Conservation (phyloP, 2,113 vertebrate species). For the Rhabdornis inornatus region DNA sequence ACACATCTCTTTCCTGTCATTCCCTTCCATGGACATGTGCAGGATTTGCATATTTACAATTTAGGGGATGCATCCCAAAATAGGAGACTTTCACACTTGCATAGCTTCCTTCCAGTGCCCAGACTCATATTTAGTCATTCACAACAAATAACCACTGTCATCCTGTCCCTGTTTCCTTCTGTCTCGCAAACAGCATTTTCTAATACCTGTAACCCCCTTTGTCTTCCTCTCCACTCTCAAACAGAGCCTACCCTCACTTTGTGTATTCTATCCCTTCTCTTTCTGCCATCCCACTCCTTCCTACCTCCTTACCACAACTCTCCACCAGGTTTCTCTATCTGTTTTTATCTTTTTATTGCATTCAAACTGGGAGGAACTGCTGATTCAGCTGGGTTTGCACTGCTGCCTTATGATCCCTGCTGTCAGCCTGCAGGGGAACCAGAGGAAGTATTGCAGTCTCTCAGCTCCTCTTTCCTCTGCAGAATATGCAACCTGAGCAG, state of each 20-base stretch:
- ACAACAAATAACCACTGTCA: neutral
- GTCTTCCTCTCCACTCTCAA: neutral
- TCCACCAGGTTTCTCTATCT: neutral
- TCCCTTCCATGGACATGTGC: neutral
- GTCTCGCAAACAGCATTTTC: neutral
- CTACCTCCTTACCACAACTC: neutral
- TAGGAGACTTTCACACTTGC: neutral
- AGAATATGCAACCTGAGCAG: neutral
- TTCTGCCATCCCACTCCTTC: neutral
- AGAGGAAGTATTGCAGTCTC: neutral
- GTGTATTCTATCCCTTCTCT: neutral
- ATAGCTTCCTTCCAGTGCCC: neutral
- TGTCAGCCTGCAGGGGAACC: neutral
- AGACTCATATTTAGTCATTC: neutral
- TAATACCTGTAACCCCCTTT: neutral
- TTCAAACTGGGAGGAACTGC: conserved; percentile 10
- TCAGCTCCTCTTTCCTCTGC: conserved; percentile 16
- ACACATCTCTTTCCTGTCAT: neutral
- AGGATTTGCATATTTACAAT: neutral
- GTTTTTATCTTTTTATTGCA: conserved; percentile 1
- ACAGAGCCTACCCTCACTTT: neutral
- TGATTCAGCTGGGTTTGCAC: neutral
- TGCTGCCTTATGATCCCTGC: neutral
- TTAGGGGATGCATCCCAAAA: neutral
- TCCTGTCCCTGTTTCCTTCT: neutral